Conservation (phyloP, 2,888 invertebrate genomes). For the Eristalis tenax region DNA sequence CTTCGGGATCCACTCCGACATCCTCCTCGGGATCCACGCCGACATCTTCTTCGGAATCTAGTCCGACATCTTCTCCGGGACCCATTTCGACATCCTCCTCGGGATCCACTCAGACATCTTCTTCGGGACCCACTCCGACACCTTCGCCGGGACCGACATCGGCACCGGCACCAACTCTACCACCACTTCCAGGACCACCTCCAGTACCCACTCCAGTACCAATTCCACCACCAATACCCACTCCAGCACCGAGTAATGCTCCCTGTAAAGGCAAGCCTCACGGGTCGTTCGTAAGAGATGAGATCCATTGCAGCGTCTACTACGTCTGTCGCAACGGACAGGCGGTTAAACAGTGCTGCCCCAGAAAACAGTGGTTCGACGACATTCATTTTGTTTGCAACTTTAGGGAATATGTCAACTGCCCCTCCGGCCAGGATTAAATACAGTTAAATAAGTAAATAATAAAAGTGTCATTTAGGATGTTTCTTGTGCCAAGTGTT, state of each 20-base stretch:
- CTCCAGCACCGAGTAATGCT: neutral
- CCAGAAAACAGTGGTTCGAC: constrained; percentile 61
- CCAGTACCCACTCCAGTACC: too few species aligned
- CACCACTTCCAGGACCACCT: neutral
- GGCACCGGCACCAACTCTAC: neutral
- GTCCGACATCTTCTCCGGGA: neutral
- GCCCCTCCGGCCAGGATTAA: constrained; percentile 57
- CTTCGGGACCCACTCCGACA: neutral
- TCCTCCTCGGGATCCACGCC: neutral
- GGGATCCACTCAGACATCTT: neutral
- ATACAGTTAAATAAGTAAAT: neutral
- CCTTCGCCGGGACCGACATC: neutral
- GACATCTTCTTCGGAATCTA: neutral
- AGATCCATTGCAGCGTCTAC: constrained; percentile 37
- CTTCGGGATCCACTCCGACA: neutral
- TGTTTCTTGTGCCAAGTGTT: neutral
- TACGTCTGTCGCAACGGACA: constrained; percentile 49
- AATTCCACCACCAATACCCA: neutral
- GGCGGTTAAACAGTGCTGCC: constrained; percentile 52
- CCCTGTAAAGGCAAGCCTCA: constrained; percentile 21
- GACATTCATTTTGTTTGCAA: constrained; percentile 56
- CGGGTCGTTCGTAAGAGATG: constrained; percentile 29
- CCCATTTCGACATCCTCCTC: neutral
- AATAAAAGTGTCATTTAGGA: neutral
- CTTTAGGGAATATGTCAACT: constrained; percentile 38